phyloP scores from a whole-genome alignment of 2,888 invertebrate species.

The Synergus itoensis region DNA sequence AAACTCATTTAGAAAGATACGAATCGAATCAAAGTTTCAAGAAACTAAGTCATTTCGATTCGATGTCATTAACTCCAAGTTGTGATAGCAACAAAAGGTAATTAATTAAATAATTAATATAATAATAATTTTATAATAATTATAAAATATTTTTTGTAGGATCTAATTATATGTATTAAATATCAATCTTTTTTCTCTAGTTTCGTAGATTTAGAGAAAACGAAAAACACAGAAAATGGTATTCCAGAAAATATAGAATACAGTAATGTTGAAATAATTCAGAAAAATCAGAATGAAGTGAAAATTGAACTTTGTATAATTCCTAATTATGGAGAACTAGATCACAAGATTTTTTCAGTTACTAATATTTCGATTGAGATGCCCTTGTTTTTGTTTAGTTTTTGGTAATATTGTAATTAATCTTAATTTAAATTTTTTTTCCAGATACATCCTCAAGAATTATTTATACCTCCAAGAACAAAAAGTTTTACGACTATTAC shows the following conservation, averaged over 20 bases:
- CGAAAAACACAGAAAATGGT: no score
- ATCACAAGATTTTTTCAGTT: slow-evolving; percentile 54
- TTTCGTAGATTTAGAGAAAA: neutral
- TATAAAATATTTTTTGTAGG: neutral
- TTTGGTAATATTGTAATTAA: neutral
- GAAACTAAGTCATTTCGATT: neutral
- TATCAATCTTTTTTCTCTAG: neutral
- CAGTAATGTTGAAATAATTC: neutral
- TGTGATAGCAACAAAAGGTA: neutral
- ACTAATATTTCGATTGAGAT: slow-evolving; percentile 1
- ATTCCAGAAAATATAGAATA: no score
- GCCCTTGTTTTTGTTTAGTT: neutral
- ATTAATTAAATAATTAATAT: no score
- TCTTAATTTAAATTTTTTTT: slow-evolving; percentile 21
- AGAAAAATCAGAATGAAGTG: slow-evolving; percentile 43
- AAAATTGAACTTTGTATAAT: slow-evolving; percentile 60
- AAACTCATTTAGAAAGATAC: neutral
- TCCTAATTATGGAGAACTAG: slow-evolving; percentile 62
- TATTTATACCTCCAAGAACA: slow-evolving; percentile 60
- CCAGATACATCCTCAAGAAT: slow-evolving; percentile 61
- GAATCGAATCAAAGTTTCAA: slow-evolving; percentile 8
- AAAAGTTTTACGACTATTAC: slow-evolving; percentile 53
- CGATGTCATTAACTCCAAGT: neutral
- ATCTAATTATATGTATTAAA: neutral
- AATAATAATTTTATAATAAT: no score